Evolutionary conservation across 2,888 invertebrate genomes (phyloP), one percentile per base, ranked within the genome.

Genomic region (Tipula unca): DNA sequence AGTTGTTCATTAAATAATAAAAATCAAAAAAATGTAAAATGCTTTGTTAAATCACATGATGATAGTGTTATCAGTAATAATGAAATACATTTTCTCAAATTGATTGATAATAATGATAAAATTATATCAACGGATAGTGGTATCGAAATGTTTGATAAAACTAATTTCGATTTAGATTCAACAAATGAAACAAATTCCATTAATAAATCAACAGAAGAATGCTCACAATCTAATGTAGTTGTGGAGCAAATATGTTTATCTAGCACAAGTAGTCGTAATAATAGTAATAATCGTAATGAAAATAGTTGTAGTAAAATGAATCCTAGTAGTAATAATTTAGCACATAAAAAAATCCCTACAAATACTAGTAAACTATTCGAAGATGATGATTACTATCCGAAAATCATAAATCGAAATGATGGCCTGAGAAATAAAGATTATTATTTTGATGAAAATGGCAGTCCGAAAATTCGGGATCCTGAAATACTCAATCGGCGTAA

Each of bases 381-480:
- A 82, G 86, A 86, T 39, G 87, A 87, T 14, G 87, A 87, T 82
- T 54, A 82, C 10, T 85, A 90, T 88, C 87, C 89, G n/a, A 90
- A 89, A 87, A 87, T 90, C 35, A 91, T 91, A 85, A 91, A 91
- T 87, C 89, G 89, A 87, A 90, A 89, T 86, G 91, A 91, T 87
- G 91, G 91, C 25, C 88, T 91, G 8, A 89, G 90, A 86, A 90
- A 91, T 85, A 89, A 90, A 82, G 90, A 90, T 89, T 91, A 90
- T 87, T 91, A 90, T 88, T 88, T 91, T 86, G 90, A 91, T 86
- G 91, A 91, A 86, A 90, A 90, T 83, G 91, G 91, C 5, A 91
- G 90, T 87, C 91, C 91, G 3, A 90, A 90, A 86, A 87, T 91
- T 86, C 88, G 90, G 6, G 36, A 35, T 83, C 29, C 29, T 4